Percentiles rank a stretch among this genome's conserved stretches.
These are phyloP conservation scores for Chionomys nivalis DNA, from an alignment of 2,113 vertebrate genomes.

Conservation along the genomic window DNA sequence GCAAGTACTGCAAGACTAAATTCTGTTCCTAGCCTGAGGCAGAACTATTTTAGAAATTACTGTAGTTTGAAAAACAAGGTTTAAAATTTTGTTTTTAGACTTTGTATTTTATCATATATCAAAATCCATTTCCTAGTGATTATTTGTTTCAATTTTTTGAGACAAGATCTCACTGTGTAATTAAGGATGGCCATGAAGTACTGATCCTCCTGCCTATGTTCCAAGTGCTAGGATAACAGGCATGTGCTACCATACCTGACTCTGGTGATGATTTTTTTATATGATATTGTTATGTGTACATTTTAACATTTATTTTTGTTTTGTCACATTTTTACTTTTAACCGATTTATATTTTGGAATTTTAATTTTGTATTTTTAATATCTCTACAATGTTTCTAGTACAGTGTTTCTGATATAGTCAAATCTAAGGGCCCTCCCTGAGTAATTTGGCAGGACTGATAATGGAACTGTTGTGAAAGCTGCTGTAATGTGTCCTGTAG, in stretches of 20 bases:
- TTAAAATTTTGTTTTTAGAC: conserved; percentile 19
- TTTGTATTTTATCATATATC: conserved; percentile 13
- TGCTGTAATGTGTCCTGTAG: conserved; percentile 82
- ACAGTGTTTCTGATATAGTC: conserved; percentile 36
- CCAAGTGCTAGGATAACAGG: neutral
- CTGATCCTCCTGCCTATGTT: neutral
- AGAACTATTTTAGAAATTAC: conserved; percentile 36
- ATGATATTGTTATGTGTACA: neutral
- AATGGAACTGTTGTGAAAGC: conserved; percentile 71
- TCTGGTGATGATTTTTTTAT: conserved; percentile 22
- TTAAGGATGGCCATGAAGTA: neutral
- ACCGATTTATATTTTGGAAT: conserved; percentile 20
- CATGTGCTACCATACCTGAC: neutral
- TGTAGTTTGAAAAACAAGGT: conserved; percentile 19
- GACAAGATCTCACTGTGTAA: neutral
- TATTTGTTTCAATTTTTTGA: neutral
- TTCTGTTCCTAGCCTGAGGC: neutral
- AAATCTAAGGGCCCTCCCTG: neutral
- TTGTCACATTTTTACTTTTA: conserved; percentile 31
- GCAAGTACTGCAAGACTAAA: neutral
- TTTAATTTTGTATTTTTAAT: conserved; percentile 57
- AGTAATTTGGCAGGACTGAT: conserved; percentile 60
- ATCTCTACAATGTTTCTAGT: neutral
- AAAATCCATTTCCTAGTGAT: neutral
- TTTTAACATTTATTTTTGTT: neutral